Evolutionary conservation across 2,113 vertebrate species (phyloP).

Genomic region (Cavia porcellus): DNA sequence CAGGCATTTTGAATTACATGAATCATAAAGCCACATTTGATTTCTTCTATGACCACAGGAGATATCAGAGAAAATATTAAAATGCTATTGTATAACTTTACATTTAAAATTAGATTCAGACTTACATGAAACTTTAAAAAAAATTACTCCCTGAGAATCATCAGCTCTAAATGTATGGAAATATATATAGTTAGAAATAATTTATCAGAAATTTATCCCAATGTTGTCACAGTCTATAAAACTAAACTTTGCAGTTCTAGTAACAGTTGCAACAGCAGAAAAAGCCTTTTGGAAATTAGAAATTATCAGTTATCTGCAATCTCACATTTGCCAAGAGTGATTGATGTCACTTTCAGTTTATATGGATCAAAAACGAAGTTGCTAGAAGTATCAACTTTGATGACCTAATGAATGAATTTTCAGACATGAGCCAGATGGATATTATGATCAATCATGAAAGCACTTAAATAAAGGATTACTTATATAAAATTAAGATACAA

Average conservation of each 20-base stretch:
- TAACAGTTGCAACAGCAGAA: constrained; percentile 22
- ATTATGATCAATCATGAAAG: constrained; percentile 25
- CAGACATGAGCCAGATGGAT: constrained; percentile 54
- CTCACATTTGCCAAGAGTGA: constrained; percentile 50
- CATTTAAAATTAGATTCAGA: constrained; percentile 75
- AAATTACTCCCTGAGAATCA: constrained; percentile 50
- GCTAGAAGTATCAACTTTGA: constrained; percentile 58
- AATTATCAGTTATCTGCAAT: constrained; percentile 58
- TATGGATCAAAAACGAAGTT: constrained; percentile 65
- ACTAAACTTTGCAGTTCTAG: neutral
- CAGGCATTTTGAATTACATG: constrained; percentile 63
- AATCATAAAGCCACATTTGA: constrained; percentile 65
- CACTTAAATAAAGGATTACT: constrained; percentile 60
- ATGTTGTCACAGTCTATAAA: constrained; percentile 56
- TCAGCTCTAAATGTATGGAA: constrained; percentile 18
- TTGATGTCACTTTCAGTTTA: constrained; percentile 32
- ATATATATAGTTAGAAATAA: constrained; percentile 51
- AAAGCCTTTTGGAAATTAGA: constrained; percentile 67
- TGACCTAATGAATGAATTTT: constrained; percentile 60
- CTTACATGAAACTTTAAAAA: constrained; percentile 39
- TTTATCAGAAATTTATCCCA: constrained; percentile 56
- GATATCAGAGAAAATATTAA: constrained; percentile 73
- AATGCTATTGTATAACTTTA: constrained; percentile 69
- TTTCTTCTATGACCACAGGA: constrained; percentile 64
- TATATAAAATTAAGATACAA: constrained; percentile 39